Base-by-base conservation (phyloP, 2,888 invertebrate species). In the Pachycephus smyrnensis region DNA sequence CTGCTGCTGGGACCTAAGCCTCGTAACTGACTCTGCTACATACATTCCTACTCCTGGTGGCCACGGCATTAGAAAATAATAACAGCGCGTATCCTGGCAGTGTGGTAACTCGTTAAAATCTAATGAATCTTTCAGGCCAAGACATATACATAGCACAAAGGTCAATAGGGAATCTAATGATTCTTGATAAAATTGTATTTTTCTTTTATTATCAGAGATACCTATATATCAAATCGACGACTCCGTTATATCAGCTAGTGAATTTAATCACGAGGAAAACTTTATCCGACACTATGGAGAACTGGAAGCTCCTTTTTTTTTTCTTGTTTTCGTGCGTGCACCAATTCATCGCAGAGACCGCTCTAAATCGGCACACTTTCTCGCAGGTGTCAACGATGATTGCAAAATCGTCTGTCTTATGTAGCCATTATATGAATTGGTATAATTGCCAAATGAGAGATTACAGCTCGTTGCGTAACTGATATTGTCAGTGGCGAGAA, bases 1-100 rank as follows among this genome's bases (percentile, higher is more conserved):
- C 77, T 74, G 77, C 73, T 77, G 73, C 68, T 35, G 55, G 9
- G 33, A 68, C n/a, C 68, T n/a, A 55, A 55, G 40, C 23, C 40
- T 55, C 40, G 40, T 55, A 23, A 55, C 40, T 55, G 40, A 55
- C 6, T 55, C 40, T 23, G 40, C 15, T 55, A 55, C 23, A 55
- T 55, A 55, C 23, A 55, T 55, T 55, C 40, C 40, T 40, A 23
- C 40, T 40, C 15, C 40, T 23, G 23, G 71, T 33, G 71, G 71
- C 12, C 31, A 15, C 30, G n/a, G 11, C 71, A 32, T 71, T 71
- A 71, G 71, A 71, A 71, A 71, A 71, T 71, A 71, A 71, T 71
- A 71, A 71, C 11, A 23, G 40, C 40, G 23, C 4, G 40, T 55
- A 55, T 55, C 40, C 40, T 55, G 40, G 2, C 40, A 55, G 40